Conservation (phyloP, 2,888 invertebrate species). For the Drosophila monieri region DNA sequence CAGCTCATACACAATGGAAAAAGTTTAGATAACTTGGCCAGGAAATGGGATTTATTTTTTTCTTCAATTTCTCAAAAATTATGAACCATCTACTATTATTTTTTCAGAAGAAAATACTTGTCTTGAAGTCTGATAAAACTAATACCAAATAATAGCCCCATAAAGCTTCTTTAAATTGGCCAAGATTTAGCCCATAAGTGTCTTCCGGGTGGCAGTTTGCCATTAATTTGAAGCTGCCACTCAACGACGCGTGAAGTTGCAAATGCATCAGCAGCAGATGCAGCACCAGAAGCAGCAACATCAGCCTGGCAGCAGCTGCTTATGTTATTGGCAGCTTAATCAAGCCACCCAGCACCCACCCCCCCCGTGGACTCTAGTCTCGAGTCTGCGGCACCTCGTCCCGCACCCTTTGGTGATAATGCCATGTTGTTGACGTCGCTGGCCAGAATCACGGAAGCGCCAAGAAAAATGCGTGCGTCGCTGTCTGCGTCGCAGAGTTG, state of each 20-base stretch:
- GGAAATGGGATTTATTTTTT: too few relatives aligned
- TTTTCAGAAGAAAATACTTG: not conserved
- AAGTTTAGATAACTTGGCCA: slow-evolving; percentile 17
- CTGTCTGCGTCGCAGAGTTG: slow-evolving; percentile 6
- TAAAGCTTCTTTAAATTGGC: slow-evolving; percentile 36
- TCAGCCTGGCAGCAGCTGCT: slow-evolving; percentile 40
- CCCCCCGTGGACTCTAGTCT: slow-evolving; percentile 1
- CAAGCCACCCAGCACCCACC: slow-evolving; percentile 28
- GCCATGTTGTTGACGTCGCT: slow-evolving; percentile 42
- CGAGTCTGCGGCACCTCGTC: too few relatives aligned
- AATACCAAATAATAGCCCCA: not conserved
- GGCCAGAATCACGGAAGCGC: slow-evolving; percentile 76
- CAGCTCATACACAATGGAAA: slow-evolving; percentile 55
- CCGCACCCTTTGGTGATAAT: slow-evolving; percentile 28
- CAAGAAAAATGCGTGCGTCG: slow-evolving; percentile 74
- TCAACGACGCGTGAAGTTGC: slow-evolving; percentile 58
- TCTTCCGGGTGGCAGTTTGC: slow-evolving; percentile 66
- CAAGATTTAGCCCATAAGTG: slow-evolving; percentile 29
- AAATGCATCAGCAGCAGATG: slow-evolving; percentile 36
- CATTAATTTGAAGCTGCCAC: slow-evolving; percentile 40
- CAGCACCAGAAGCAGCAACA: slow-evolving; percentile 33
- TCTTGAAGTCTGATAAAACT: not conserved
- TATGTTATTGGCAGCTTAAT: slow-evolving; percentile 59
- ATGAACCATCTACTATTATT: too few relatives aligned
- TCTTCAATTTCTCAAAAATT: too few relatives aligned